These are phyloP conservation scores for Oscheius sp. DNA, from an alignment of 2,888 invertebrate genomes.

Conservation along the genomic window DNA sequence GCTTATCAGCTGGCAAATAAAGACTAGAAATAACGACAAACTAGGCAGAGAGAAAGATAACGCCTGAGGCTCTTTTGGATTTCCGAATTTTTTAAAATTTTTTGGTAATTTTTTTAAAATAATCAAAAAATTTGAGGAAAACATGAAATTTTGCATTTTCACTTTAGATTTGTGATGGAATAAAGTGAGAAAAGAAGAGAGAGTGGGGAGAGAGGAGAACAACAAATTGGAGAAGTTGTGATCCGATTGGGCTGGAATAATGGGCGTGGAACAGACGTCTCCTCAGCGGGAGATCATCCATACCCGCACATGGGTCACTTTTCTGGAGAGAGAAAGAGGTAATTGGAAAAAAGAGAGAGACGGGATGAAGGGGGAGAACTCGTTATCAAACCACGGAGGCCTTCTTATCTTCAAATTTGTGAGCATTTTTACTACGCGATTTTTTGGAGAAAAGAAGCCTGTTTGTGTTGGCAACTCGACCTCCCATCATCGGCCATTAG, in stretches of 20 bases:
- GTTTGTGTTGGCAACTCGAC: slow-evolving; percentile 17
- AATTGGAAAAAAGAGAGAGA: slow-evolving; percentile 1
- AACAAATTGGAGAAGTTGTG: background rate
- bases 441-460: background rate
- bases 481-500: slow-evolving; percentile 22
- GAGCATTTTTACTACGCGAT: slow-evolving; percentile 5
- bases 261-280: slow-evolving; percentile 12
- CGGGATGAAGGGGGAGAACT: background rate
- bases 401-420: slow-evolving; percentile 16
- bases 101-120: too few species aligned
- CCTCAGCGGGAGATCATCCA: background rate
- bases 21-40: slow-evolving; percentile 33
- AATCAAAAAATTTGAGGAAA: too few species aligned
- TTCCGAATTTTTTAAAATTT: slow-evolving; percentile 1
- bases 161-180: too few species aligned
- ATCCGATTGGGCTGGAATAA: background rate
- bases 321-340: background rate
- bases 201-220: background rate
- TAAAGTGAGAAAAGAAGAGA: background rate
- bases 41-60: slow-evolving; percentile 19
- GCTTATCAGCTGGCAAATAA: slow-evolving; percentile 29
- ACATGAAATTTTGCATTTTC: too few species aligned
- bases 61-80: slow-evolving; percentile 10
- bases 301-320: background rate
- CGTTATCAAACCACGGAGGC: slow-evolving; percentile 6